Evolutionary conservation across 2,113 vertebrate species (phyloP).

Genomic region (Trogon surrucura): DNA sequence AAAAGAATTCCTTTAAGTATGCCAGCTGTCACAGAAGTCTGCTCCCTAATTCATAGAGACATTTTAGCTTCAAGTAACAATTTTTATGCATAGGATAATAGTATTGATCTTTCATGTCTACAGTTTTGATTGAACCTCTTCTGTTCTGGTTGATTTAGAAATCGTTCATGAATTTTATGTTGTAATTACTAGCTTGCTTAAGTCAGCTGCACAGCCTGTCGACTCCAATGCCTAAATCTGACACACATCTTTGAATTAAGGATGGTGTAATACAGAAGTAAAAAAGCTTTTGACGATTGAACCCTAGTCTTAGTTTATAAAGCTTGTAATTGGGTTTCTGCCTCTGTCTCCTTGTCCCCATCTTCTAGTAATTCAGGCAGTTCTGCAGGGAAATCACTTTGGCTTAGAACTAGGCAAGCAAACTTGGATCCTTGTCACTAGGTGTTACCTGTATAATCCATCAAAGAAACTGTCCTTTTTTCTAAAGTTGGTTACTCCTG

Average conservation of each 20-base stretch:
- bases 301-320: neutral
- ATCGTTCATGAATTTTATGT: neutral
- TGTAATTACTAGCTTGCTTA: neutral
- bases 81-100: neutral
- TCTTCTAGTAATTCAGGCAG: neutral
- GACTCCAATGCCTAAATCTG: neutral
- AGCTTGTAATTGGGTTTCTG: neutral
- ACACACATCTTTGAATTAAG: neutral
- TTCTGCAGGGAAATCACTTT: neutral
- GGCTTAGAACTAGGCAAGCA: neutral
- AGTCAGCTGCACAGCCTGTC: neutral
- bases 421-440: neutral
- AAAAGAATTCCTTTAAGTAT: neutral
- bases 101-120: neutral
- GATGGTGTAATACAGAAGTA: neutral
- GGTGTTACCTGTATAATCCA: neutral
- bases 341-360: neutral
- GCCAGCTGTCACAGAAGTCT: neutral
- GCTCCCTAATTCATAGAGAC: neutral
- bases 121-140: neutral
- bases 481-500: neutral
- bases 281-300: neutral
- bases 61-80: neutral
- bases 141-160: neutral
- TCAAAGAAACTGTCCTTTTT: neutral